These are phyloP conservation scores for Notolepis coatsorum DNA, from an alignment of 2,797 vertebrate species.

Conservation along the genomic window DNA sequence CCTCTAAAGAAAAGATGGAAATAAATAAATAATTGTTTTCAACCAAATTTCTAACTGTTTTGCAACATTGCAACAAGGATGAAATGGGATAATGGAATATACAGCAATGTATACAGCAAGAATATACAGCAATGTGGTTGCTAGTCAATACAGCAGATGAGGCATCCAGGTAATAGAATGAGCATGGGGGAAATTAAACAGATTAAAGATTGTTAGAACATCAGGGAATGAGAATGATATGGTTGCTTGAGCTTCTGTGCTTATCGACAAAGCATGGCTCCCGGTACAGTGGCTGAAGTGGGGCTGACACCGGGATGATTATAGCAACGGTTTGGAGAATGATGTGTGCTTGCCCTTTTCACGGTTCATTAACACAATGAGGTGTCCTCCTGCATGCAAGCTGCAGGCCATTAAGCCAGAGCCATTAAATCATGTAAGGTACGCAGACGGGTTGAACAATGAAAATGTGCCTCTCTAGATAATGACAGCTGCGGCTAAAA, in stretches of 20 bases:
- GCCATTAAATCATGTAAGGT: conserved; percentile 78
- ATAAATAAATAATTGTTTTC: no score
- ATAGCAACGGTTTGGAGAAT: conserved; percentile 73
- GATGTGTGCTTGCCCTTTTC: conserved; percentile 82
- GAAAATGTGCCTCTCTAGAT: conserved; percentile 64
- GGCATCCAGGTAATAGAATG: no score
- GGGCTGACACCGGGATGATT: conserved; percentile 67
- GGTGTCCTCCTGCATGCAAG: conserved; percentile 78
- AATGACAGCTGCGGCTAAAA: conserved; percentile 69
- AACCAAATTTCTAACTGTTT: no score
- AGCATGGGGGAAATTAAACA: no score
- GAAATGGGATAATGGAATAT: no score
- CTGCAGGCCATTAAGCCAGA: conserved; percentile 84
- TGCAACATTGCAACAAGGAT: no score
- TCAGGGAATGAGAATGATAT: conserved; percentile 49
- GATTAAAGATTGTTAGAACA: conserved; percentile 5
- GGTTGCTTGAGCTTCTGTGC: conserved; percentile 49
- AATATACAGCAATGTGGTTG: no score
- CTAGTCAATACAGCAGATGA: no score
- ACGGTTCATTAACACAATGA: conserved; percentile 84
- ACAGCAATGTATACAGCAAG: no score
- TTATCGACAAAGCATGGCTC: conserved; percentile 60
- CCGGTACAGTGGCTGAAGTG: conserved; percentile 46
- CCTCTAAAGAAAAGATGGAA: no score
- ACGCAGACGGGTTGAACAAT: conserved; percentile 71